phyloP scores from a whole-genome alignment of 1,140 invertebrate genomes.

The Panulirus ornatus region DNA sequence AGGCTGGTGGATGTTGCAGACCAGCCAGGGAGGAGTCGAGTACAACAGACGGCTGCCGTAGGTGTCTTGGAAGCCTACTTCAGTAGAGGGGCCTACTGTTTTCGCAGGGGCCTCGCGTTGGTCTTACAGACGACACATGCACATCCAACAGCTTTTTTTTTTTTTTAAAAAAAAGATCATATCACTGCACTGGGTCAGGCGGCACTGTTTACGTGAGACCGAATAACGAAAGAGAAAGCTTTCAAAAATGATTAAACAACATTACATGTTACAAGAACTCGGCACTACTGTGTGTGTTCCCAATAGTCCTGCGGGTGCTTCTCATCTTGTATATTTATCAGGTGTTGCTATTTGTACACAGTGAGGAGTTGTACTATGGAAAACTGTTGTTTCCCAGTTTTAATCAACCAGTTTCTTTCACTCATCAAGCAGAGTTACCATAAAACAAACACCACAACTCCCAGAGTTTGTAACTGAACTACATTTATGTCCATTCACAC shows the following conservation, averaged over 20 bases:
- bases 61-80: not conserved
- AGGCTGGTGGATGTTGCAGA: not conserved
- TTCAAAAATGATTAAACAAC: not conserved
- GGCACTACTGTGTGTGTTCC: not conserved
- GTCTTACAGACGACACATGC: not conserved
- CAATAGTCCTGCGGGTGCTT: not conserved
- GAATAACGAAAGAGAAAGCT: not conserved
- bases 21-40: not conserved
- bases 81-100: not conserved
- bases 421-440: slow-evolving; percentile 33
- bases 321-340: slow-evolving; percentile 8
- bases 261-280: not conserved
- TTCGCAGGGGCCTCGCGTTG: not conserved
- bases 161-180: not conserved
- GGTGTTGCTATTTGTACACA: slow-evolving; percentile 40
- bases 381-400: slow-evolving; percentile 18
- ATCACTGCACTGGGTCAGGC: not conserved
- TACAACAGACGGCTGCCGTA: not conserved
- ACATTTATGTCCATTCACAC: slow-evolving; percentile 32
- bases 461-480: slow-evolving; percentile 4
- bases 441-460: slow-evolving; percentile 13
- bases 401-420: slow-evolving; percentile 32
- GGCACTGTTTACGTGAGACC: not conserved
- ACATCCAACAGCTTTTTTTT: not conserved
- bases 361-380: slow-evolving; percentile 40